These are phyloP conservation scores for Catalaphyllia jardinei DNA, from an alignment of 64 coral and sea anemone species.

Conservation along the genomic window DNA sequence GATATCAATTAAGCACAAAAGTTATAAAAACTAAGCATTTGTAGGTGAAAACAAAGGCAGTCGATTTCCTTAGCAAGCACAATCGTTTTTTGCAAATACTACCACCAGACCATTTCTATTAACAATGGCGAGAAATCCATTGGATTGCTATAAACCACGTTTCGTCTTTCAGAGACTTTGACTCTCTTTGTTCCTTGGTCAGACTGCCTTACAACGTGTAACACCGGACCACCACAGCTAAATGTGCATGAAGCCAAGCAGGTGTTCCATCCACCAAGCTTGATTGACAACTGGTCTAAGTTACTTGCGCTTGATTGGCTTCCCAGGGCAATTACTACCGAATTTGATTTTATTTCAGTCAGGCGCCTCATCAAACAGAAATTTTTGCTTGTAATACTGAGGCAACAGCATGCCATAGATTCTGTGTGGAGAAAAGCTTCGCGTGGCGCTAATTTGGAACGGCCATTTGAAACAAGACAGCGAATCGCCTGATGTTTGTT, in stretches of 20 bases:
- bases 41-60: background rate
- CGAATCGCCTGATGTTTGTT: slow-evolving; percentile 9
- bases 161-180: background rate
- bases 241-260: background rate
- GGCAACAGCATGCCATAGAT: slow-evolving; percentile 39
- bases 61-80: background rate
- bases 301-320: slow-evolving; percentile 77
- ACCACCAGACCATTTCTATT: background rate
- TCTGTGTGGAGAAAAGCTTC: background rate
- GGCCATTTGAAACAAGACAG: background rate
- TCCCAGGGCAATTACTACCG: slow-evolving; percentile 81
- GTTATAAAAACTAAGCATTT: background rate
- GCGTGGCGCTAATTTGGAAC: slow-evolving; percentile 4
- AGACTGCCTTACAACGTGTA: background rate
- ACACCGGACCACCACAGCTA: background rate
- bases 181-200: background rate
- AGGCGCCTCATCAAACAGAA: slow-evolving; percentile 72
- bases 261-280: slow-evolving; percentile 28
- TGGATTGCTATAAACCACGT: background rate
- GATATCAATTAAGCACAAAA: background rate
- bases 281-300: slow-evolving; percentile 75
- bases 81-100: background rate
- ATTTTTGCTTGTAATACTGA: slow-evolving; percentile 61
- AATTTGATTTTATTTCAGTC: slow-evolving; percentile 67
- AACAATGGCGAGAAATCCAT: background rate